These are phyloP conservation scores for Phortica okadai DNA, from an alignment of 2,888 invertebrate genomes.

Conservation along the genomic window DNA sequence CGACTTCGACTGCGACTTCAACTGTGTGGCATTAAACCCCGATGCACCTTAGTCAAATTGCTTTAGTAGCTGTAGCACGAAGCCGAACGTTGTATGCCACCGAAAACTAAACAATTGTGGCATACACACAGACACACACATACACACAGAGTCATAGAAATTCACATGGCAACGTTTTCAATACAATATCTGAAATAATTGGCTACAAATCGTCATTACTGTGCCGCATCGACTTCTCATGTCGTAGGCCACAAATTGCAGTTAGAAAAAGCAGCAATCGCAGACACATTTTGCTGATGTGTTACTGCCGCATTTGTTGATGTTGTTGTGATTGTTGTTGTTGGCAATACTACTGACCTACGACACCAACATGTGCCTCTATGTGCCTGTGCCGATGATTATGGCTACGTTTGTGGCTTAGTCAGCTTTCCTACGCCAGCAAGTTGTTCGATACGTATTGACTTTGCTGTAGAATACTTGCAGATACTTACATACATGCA, in stretches of 20 bases:
- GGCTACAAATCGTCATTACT: conserved; percentile 73
- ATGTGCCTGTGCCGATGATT: neutral
- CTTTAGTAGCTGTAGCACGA: neutral
- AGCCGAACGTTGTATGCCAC: neutral
- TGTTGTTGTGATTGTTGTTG: conserved; percentile 40
- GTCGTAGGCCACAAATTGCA: conserved; percentile 68
- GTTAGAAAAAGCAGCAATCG: conserved; percentile 62
- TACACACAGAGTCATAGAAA: conserved; percentile 7
- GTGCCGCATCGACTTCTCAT: conserved; percentile 44
- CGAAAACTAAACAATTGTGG: conserved; percentile 14
- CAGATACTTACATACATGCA: neutral
- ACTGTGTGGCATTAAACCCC: neutral
- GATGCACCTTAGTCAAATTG: neutral
- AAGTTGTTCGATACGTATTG: neutral
- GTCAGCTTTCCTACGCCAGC: neutral
- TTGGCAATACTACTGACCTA: conserved; percentile 55
- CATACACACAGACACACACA: conserved; percentile 14
- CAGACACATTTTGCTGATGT: conserved; percentile 52
- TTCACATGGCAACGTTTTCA: conserved; percentile 64
- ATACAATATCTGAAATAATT: conserved; percentile 73
- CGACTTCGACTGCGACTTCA: neutral
- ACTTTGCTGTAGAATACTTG: neutral
- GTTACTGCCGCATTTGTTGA: conserved; percentile 41
- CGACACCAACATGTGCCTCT: conserved; percentile 63
- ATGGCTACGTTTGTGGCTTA: neutral